Evolutionary conservation across 2,888 invertebrate genomes (phyloP).

Genomic region (Chrysomela aeneicollis): DNA sequence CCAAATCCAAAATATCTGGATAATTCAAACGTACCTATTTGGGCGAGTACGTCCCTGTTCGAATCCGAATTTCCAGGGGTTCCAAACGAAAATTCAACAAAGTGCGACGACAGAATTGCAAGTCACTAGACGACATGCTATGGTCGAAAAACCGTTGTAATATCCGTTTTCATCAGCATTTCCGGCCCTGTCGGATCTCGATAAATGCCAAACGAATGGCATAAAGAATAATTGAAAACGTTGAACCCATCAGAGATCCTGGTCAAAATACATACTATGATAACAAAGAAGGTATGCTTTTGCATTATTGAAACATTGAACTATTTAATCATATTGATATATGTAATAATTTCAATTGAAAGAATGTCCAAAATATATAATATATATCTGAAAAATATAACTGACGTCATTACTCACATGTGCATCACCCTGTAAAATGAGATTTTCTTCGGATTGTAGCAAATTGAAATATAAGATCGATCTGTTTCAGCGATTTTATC

Average conservation of each 20-base stretch:
- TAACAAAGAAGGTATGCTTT: background rate
- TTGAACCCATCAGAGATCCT: conserved; percentile 1
- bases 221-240: conserved; percentile 5
- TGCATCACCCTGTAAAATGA: no score
- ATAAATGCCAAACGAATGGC: conserved; percentile 25
- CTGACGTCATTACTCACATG: no score
- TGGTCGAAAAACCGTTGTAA: conserved; percentile 41
- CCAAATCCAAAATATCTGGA: background rate
- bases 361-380: no score
- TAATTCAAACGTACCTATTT: background rate
- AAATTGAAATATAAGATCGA: no score
- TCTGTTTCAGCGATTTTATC: no score
- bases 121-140: conserved; percentile 39
- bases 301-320: no score
- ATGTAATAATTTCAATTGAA: no score
- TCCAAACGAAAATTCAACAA: background rate
- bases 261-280: background rate
- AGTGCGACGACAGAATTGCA: conserved; percentile 28
- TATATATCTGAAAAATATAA: no score
- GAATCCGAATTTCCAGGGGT: background rate
- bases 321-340: no score
- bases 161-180: conserved; percentile 45
- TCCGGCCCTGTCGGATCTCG: conserved; percentile 36
- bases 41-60: background rate
- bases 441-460: no score